A percentile compares a stretch with the other conserved stretches of the same genome.
These are phyloP conservation scores for Chunga burmeisteri DNA, from an alignment of 2,113 vertebrate species.

Conservation along the genomic window DNA sequence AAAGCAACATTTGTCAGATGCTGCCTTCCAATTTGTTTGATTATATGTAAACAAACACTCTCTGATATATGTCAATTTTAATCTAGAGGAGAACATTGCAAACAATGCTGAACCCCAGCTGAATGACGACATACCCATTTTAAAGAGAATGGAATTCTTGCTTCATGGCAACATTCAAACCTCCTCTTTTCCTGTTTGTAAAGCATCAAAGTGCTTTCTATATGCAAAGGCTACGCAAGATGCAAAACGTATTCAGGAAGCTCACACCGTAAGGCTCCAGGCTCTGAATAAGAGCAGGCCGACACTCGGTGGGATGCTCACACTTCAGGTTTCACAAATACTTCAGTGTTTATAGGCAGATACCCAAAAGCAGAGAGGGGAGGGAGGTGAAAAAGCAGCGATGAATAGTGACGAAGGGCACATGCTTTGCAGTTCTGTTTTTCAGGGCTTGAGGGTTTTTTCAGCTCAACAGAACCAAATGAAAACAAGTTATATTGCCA, in stretches of 20 bases:
- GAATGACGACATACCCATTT: background rate
- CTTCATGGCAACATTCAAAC: background rate
- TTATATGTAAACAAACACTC: background rate
- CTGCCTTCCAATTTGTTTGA: fast-evolving
- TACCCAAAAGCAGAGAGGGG: background rate
- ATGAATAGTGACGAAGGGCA: background rate
- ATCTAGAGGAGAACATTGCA: background rate
- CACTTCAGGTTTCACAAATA: background rate
- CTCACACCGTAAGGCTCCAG: background rate
- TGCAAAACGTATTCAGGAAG: background rate
- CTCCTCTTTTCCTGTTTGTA: background rate
- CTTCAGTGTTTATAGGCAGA: background rate
- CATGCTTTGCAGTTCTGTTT: background rate
- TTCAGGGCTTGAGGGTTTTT: background rate
- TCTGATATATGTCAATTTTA: background rate
- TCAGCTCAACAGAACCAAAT: background rate
- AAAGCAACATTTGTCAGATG: background rate
- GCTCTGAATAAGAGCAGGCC: background rate
- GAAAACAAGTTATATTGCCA: background rate
- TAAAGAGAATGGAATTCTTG: background rate
- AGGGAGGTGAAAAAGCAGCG: background rate
- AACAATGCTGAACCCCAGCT: background rate
- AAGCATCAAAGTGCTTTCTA: background rate
- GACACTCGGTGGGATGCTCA: background rate
- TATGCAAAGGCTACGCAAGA: background rate